These are phyloP conservation scores for Nesometra sesokonis DNA, from an alignment of 35 echinoderm and acorn worm species.

Conservation along the genomic window DNA sequence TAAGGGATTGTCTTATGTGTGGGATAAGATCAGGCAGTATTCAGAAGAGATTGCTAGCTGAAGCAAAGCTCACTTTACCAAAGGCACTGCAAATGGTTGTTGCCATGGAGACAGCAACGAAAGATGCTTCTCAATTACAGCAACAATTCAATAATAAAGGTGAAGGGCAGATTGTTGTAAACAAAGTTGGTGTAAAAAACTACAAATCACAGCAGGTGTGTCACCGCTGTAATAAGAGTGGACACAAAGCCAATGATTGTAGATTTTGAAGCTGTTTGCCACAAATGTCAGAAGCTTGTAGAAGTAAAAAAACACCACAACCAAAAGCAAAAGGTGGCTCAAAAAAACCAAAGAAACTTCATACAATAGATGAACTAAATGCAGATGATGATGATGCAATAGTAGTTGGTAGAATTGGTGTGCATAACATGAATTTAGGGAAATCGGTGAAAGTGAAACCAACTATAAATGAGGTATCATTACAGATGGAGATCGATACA, in stretches of 20 bases:
- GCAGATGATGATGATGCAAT: neutral
- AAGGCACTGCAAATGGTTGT: neutral
- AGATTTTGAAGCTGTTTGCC: neutral
- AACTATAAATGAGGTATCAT: neutral
- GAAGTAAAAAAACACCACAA: too few species aligned
- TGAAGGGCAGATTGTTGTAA: neutral
- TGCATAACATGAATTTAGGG: neutral
- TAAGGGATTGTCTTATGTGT: neutral
- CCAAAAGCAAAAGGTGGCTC: too few species aligned
- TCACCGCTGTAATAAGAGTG: neutral
- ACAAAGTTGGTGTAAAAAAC: neutral
- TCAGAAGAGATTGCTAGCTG: neutral
- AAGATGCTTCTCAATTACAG: neutral
- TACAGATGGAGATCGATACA: constrained; percentile 22
- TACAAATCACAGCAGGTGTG: neutral
- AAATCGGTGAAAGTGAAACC: neutral
- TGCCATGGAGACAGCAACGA: too few species aligned
- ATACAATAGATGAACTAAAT: too few species aligned
- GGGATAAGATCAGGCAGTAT: neutral
- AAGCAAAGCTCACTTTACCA: neutral
- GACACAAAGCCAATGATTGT: neutral
- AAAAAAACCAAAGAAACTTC: too few species aligned
- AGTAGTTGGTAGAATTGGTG: neutral
- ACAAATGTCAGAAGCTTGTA: neutral
- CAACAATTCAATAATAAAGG: neutral